phyloP scores from a whole-genome alignment of 2,888 invertebrate species.

The Tinea semifulvella region DNA sequence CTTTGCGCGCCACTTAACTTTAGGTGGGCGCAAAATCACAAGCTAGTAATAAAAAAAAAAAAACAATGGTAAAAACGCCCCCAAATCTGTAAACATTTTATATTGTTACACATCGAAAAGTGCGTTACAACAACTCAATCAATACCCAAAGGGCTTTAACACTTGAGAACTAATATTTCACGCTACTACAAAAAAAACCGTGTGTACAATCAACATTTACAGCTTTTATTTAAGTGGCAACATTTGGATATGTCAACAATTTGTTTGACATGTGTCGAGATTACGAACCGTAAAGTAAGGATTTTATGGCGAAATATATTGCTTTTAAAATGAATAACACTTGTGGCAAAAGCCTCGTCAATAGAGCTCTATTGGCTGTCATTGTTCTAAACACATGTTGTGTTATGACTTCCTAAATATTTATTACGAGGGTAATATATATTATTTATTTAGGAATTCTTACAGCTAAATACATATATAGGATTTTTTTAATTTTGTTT shows the following conservation, averaged over 20 bases:
- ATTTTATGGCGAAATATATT: constrained; percentile 50
- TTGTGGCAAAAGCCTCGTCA: constrained; percentile 18
- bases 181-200: background rate
- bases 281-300: constrained; percentile 41
- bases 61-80: no score
- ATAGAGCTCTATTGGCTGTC: background rate
- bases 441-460: no score
- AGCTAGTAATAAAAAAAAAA: no score
- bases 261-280: constrained; percentile 55
- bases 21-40: no score
- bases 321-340: constrained; percentile 42
- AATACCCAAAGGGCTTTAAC: background rate
- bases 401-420: constrained; percentile 5
- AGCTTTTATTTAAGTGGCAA: constrained; percentile 38
- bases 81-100: no score
- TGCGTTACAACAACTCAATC: no score
- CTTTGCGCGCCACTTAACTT: no score
- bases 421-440: constrained; percentile 1
- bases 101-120: no score
- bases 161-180: constrained; percentile 7
- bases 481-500: no score
- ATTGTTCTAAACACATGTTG: constrained; percentile 2
- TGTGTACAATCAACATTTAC: constrained; percentile 18
- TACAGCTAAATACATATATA: no score
- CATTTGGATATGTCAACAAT: constrained; percentile 47